Conservation (phyloP, 2,797 vertebrate genomes). For the Netta rufina region DNA sequence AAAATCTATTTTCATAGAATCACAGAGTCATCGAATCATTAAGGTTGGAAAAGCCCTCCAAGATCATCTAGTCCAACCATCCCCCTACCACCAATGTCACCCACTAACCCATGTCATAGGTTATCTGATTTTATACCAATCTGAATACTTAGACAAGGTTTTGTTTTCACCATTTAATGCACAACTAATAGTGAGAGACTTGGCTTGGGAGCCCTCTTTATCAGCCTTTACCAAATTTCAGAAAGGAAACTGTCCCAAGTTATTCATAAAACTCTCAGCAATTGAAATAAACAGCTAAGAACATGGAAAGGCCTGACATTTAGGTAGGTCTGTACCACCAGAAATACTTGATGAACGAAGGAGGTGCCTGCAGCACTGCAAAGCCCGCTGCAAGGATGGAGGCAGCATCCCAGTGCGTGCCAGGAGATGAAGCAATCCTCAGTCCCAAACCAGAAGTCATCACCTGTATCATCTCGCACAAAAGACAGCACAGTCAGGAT, state of each 20-base stretch:
- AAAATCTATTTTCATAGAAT: not conserved
- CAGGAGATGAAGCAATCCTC: not conserved
- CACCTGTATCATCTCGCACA: not conserved
- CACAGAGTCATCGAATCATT: too few relatives aligned
- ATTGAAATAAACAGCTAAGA: not conserved
- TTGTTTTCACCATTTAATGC: not conserved
- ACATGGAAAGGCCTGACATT: not conserved
- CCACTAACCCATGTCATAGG: not conserved
- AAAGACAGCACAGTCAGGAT: not conserved
- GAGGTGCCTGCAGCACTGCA: accelerated
- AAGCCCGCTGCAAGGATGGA: not conserved
- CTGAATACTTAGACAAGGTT: not conserved
- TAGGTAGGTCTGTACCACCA: not conserved
- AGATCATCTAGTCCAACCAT: too few relatives aligned
- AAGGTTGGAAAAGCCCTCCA: too few relatives aligned
- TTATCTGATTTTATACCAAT: not conserved
- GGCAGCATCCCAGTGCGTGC: accelerated
- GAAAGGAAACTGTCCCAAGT: not conserved
- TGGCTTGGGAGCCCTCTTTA: not conserved
- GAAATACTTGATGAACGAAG: not conserved
- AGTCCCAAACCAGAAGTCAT: not conserved
- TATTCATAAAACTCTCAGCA: not conserved
- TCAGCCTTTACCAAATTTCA: not conserved
- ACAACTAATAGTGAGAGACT: not conserved
- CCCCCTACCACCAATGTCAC: too few relatives aligned